Evolutionary conservation across 2,113 vertebrate species (phyloP).

Genomic region (Oceanites oceanicus): DNA sequence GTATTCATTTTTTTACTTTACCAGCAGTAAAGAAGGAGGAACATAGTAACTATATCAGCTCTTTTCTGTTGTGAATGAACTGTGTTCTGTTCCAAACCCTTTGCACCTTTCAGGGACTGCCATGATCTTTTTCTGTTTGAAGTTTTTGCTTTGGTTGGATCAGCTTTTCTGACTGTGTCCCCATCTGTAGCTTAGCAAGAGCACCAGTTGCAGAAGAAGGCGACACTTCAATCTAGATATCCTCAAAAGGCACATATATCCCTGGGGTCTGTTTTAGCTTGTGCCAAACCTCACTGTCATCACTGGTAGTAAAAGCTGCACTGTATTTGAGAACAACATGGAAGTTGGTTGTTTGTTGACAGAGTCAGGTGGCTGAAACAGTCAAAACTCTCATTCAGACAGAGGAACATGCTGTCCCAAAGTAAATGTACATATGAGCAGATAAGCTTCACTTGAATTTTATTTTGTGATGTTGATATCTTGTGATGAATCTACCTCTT

Average conservation of each 20-base stretch:
- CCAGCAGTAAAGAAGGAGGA: background rate
- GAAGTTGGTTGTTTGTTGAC: background rate
- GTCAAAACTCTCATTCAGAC: background rate
- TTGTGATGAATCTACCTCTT: no score
- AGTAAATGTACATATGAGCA: background rate
- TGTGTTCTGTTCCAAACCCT: background rate
- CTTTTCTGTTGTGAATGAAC: background rate
- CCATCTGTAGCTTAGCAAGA: background rate
- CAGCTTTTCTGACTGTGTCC: background rate
- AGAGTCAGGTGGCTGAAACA: background rate
- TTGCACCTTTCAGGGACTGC: background rate
- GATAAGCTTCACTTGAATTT: background rate
- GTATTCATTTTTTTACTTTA: background rate
- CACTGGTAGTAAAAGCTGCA: background rate
- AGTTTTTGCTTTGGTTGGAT: background rate
- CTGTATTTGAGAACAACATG: background rate
- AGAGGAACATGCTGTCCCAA: background rate
- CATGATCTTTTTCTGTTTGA: background rate
- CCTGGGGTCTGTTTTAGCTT: background rate
- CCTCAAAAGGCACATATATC: background rate
- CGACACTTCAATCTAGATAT: background rate
- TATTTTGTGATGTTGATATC: background rate
- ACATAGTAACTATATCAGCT: background rate
- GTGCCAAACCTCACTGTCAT: background rate
- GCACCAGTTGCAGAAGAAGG: fast-evolving